Evolutionary conservation across 2,888 invertebrate species (phyloP).

Genomic region (Stenodera caucasica): DNA sequence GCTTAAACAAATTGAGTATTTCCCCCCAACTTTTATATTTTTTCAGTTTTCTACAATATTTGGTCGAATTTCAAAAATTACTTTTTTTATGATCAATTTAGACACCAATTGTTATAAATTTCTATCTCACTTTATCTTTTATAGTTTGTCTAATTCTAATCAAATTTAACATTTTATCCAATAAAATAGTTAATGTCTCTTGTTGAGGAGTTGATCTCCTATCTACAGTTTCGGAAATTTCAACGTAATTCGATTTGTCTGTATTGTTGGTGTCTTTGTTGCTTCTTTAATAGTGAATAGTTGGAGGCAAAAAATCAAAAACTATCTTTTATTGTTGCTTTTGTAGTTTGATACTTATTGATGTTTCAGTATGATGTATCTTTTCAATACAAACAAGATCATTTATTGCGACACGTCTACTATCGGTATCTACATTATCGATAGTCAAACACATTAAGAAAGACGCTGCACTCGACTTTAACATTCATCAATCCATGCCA

Average conservation of each 20-base stretch:
- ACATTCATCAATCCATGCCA: slow-evolving; percentile 48
- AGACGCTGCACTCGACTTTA: slow-evolving; percentile 47
- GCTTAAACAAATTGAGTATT: too few species aligned
- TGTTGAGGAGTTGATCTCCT: not conserved
- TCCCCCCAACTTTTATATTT: too few species aligned
- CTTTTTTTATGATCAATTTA: too few species aligned
- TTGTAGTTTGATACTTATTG: slow-evolving; percentile 30
- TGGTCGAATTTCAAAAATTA: too few species aligned
- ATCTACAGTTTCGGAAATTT: slow-evolving; percentile 8
- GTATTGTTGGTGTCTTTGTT: slow-evolving; percentile 5
- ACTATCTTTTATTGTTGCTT: slow-evolving; percentile 27
- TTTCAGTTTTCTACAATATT: too few species aligned
- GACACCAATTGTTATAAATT: too few species aligned
- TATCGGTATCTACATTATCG: slow-evolving; percentile 49
- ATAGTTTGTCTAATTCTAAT: slow-evolving; percentile 1
- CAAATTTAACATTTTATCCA: slow-evolving; percentile 6
- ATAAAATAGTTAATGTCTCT: slow-evolving; percentile 7
- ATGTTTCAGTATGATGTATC: slow-evolving; percentile 48
- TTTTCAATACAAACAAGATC: slow-evolving; percentile 51
- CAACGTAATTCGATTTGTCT: slow-evolving; percentile 2
- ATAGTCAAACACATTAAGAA: slow-evolving; percentile 47
- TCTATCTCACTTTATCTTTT: too few species aligned
- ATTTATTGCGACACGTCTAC: slow-evolving; percentile 50
- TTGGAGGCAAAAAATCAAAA: too few species aligned
- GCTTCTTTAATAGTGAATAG: too few species aligned